Base-by-base conservation (phyloP, 2,888 invertebrate species). In the Atrina japonica region DNA sequence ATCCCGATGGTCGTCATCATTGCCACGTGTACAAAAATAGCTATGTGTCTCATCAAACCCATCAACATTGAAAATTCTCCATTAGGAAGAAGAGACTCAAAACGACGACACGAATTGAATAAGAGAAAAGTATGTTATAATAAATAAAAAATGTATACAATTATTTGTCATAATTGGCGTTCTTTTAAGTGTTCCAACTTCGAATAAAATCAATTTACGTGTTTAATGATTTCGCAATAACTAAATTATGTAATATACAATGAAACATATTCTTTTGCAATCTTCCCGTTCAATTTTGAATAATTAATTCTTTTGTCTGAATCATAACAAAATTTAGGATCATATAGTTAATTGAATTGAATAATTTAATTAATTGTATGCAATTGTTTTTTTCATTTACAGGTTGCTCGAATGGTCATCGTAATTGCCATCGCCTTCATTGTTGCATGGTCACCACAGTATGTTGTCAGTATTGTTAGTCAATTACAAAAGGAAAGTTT, bases 401-500 rank as follows among this genome's bases (percentile, higher is more conserved):
- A 91, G 91, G 91, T 92, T 16, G 91, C 91, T 6, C 87, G 90
- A 71, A 92, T 92, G 91, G 90, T 92, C 14, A 83, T 91, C 45
- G 90, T 91, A 7, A 89, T 92, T 11, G 91, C 91, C 0, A 70
- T 89, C 11, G 88, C 90, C 0, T 92, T 91, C 72, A 84, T 90
- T 21, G 80, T 91, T 23, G 89, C 88, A 50, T 92, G 91, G 91
- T 91, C 91, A 2, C 92, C 92, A 0, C 91, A 90, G 70, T 92
- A 91, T 73, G 70, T 91, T n/a, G 90, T 91, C 9, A 88, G 87
- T 29, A 83, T 91, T n/a, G 77, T 91, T 11, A 91, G 90, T 5
- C 91, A 91, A 75, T 80, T 90, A 2, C 89, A 90, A 71, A 66
- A 77, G 6, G 77, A 65, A 49, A 91, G 88, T 69, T 91, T 90